Evolutionary conservation across 2,888 invertebrate species (phyloP).

Genomic region (Diplazon laetatorius): DNA sequence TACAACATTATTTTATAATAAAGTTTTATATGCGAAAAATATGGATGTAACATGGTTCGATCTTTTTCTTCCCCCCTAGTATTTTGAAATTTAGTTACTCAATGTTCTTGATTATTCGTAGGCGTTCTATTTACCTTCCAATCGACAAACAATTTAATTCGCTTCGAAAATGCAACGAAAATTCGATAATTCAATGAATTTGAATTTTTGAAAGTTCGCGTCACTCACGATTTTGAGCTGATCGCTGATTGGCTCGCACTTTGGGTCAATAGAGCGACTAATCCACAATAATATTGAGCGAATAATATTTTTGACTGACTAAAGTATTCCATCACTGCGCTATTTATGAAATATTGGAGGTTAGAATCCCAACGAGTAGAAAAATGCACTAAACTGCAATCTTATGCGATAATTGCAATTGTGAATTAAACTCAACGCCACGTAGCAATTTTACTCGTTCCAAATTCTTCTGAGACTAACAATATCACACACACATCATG

Average conservation of each 20-base stretch:
- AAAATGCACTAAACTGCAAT: too few species aligned
- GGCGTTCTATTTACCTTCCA: background rate
- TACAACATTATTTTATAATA: constrained; percentile 66
- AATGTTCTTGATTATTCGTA: background rate
- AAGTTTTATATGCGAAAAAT: constrained; percentile 60
- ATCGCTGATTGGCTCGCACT: constrained; percentile 31
- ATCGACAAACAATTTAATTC: background rate
- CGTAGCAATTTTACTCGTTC: constrained; percentile 15
- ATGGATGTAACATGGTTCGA: background rate
- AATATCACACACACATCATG: constrained; percentile 14
- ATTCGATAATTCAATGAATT: too few species aligned
- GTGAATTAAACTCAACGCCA: constrained; percentile 3
- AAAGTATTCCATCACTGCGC: constrained; percentile 12
- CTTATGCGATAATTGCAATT: background rate
- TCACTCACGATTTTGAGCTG: background rate
- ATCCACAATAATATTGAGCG: background rate
- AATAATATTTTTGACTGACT: constrained; percentile 22
- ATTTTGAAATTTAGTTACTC: background rate
- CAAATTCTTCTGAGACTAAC: background rate
- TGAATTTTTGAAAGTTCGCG: too few species aligned
- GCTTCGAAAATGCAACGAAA: too few species aligned
- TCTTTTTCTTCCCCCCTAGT: background rate
- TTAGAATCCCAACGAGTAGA: constrained; percentile 4
- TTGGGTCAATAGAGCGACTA: constrained; percentile 21
- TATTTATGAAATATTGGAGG: background rate